Evolutionary conservation across 2,113 vertebrate genomes (phyloP).

Genomic region (Salvelinus sp.): DNA sequence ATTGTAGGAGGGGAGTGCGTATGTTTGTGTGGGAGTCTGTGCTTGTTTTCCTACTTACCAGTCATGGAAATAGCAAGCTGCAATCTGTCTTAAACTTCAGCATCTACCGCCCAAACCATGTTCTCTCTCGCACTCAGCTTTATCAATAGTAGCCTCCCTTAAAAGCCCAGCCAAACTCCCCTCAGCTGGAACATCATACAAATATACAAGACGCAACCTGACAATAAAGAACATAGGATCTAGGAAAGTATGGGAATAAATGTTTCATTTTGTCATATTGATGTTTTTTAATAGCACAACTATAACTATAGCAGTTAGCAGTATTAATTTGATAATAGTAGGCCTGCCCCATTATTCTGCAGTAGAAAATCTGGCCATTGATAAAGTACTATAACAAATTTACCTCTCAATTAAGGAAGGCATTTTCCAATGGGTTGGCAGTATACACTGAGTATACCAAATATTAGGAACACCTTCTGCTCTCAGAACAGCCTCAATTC

Average conservation of each 20-base stretch:
- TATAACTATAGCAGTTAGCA: too few relatives aligned
- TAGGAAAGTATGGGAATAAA: neutral
- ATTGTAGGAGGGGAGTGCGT: constrained; percentile 52
- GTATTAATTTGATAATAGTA: too few relatives aligned
- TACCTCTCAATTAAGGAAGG: too few relatives aligned
- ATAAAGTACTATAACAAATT: neutral
- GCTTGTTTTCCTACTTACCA: constrained; percentile 44
- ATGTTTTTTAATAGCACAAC: too few relatives aligned
- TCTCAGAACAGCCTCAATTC: too few relatives aligned
- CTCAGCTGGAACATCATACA: neutral
- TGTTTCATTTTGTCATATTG: neutral
- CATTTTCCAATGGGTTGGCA: too few relatives aligned
- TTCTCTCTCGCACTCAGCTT: neutral
- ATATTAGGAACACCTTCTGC: too few relatives aligned
- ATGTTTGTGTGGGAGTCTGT: constrained; percentile 45
- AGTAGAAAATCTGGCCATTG: neutral
- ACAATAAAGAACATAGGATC: neutral
- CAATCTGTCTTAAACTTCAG: constrained; percentile 27
- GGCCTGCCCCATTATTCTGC: neutral
- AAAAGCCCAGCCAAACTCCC: neutral
- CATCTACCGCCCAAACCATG: constrained; percentile 1
- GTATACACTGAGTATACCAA: neutral
- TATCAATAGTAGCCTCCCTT: too few relatives aligned
- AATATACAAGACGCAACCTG: neutral
- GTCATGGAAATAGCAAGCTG: constrained; percentile 28